Conservation (phyloP, 2,797 vertebrate genomes). For the Thamnophis elegans region DNA sequence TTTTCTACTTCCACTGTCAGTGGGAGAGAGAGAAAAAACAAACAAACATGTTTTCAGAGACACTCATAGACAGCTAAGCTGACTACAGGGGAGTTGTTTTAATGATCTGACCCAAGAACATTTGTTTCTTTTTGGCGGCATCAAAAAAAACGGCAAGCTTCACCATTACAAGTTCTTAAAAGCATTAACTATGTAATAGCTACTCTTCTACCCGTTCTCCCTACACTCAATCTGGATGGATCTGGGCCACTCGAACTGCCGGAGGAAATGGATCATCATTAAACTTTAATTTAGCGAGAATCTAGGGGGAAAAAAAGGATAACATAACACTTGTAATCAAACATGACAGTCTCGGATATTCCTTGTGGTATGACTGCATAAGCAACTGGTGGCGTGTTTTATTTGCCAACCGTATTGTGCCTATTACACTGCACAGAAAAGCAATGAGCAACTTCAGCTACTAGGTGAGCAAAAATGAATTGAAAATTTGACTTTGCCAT, state of each 20-base stretch:
- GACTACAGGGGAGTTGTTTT: not conserved
- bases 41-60: not conserved
- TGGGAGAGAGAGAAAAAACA: not conserved
- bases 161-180: slow-evolving; percentile 17
- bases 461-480: not conserved
- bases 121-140: not conserved
- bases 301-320: not conserved
- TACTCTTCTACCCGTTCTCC: not conserved
- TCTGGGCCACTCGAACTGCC: not conserved
- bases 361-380: not conserved
- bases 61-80: slow-evolving; percentile 15
- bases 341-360: not conserved
- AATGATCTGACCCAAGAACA: not conserved
- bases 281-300: not conserved
- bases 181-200: not conserved
- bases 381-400: not conserved
- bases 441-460: not conserved
- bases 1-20: not conserved
- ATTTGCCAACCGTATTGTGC: not conserved
- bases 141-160: not conserved
- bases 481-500: not conserved
- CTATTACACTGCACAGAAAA: not conserved
- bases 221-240: not conserved
- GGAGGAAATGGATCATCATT: not conserved
- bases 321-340: not conserved